Conservation (phyloP, 2,113 vertebrate species). For the Hucho hucho region DNA sequence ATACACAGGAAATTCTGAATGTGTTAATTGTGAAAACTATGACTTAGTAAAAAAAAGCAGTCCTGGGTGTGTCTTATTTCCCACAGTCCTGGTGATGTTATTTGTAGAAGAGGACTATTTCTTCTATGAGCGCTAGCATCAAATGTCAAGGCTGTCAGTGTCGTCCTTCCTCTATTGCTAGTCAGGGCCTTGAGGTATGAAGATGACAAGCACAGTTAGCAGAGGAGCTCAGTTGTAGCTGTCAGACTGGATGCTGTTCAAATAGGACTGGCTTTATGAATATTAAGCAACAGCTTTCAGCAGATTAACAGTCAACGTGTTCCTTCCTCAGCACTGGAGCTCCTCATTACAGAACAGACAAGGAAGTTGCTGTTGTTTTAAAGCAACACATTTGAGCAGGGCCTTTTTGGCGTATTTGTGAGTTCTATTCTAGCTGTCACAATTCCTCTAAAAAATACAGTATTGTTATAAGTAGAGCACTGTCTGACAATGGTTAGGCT, state of each 20-base stretch:
- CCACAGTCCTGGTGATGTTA: neutral
- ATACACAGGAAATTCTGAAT: too few species aligned
- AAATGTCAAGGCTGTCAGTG: constrained; percentile 19
- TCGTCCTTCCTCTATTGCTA: constrained; percentile 5
- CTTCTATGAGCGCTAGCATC: neutral
- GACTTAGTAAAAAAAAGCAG: too few species aligned
- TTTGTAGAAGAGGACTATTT: neutral
- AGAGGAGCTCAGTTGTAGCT: constrained; percentile 2
- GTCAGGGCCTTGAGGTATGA: constrained; percentile 5
- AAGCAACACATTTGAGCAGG: too few species aligned
- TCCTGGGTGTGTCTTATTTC: too few species aligned
- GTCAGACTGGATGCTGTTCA: constrained; percentile 3
- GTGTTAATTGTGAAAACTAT: too few species aligned
- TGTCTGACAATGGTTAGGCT: too few species aligned
- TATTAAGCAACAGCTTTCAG: neutral
- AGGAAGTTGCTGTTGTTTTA: too few species aligned
- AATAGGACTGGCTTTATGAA: constrained; percentile 1
- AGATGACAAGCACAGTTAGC: constrained; percentile 7
- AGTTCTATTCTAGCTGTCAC: too few species aligned
- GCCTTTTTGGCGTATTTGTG: too few species aligned
- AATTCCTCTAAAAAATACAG: too few species aligned
- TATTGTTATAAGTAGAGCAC: too few species aligned
- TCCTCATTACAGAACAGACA: neutral
- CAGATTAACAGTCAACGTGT: neutral
- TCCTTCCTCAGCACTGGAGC: neutral